phyloP scores from a whole-genome alignment of 2,888 invertebrate species.

The Drosophila anomelani region DNA sequence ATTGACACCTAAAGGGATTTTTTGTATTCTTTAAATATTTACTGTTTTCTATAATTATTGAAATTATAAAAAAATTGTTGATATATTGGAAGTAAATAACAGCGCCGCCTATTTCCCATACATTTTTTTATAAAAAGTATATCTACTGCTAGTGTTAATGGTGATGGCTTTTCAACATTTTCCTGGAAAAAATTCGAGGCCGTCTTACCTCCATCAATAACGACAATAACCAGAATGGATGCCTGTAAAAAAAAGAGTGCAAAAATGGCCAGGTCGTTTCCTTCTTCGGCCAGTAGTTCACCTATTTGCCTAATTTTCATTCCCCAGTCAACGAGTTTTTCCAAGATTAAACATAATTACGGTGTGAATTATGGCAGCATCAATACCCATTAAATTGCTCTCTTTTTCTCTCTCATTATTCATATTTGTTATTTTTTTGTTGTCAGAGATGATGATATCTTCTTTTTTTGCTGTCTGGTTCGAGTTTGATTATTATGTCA shows the following conservation, averaged over 20 bases:
- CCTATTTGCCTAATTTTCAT: constrained; percentile 39
- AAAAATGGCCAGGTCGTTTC: constrained; percentile 32
- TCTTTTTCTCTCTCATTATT: constrained; percentile 46
- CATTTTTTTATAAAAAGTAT: not conserved
- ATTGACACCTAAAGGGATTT: not conserved
- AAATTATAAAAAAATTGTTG: not conserved
- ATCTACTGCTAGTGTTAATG: constrained; percentile 2
- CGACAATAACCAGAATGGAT: constrained; percentile 35
- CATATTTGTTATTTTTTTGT: constrained; percentile 38
- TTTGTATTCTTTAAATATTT: not conserved
- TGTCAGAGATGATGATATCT: constrained; percentile 1
- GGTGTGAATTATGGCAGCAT: constrained; percentile 36
- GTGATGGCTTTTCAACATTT: constrained; percentile 8
- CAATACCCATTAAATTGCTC: constrained; percentile 13
- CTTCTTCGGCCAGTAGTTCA: constrained; percentile 14
- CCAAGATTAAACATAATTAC: constrained; percentile 48
- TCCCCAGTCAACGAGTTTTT: constrained; percentile 48
- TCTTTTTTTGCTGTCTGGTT: constrained; percentile 13
- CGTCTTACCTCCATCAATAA: constrained; percentile 18
- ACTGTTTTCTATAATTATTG: not conserved
- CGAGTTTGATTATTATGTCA: constrained; percentile 66
- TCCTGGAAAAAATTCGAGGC: not conserved
- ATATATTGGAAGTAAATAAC: not conserved
- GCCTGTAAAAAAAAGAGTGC: constrained; percentile 20
- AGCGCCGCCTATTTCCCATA: not conserved